Evolutionary conservation across 2,113 vertebrate genomes (phyloP), one percentile per base, ranked within the genome.

Genomic region (Charadrius vociferus): DNA sequence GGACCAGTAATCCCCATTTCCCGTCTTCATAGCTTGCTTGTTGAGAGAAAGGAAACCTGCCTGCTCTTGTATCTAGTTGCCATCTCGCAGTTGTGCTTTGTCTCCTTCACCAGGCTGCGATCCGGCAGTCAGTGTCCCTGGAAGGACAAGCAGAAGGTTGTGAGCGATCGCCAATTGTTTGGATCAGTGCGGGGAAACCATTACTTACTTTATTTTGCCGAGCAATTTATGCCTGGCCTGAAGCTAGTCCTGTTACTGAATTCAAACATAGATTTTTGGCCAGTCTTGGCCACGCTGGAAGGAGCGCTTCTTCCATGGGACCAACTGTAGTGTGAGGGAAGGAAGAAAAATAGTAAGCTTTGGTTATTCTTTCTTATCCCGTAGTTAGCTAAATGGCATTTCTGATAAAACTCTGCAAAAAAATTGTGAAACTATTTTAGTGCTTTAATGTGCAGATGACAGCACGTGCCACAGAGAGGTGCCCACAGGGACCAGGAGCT

Each of bases 341-440:
- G 49, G 36, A 74, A 79, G 65, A 58, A 63, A 90, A 94, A 32
- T 4, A 73, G 1, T 45, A 62, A 86, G 2, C 14, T 81, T 47
- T 32, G 34, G 34, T 85, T 68, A 36, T 39, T 75, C 18, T 93
- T 87, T 81, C n/a, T 26, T 73, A 55, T 52, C 34, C 9, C 4
- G 8, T 82, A 80, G 62, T 88, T 91, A 55, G 52, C 61, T 87
- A 93, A 93, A 93, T 91, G 90, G n/a, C 56, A 81, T 81, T 93
- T 94, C 65, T 95, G 70, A 72, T 94, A 82, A 89, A 93, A 65
- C 82, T 79, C 26, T 80, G 47, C 62, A 20, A 9, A 26, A 41
- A 17, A 68, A 52, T 59, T 32, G 17, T 82, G 66, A 92, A 86
- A 81, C 88, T 58, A 8, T 6, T 29, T 87, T 43, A 91, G 70